These are phyloP conservation scores for Lepus americanus DNA, from an alignment of 2,113 vertebrate species.

Conservation along the genomic window DNA sequence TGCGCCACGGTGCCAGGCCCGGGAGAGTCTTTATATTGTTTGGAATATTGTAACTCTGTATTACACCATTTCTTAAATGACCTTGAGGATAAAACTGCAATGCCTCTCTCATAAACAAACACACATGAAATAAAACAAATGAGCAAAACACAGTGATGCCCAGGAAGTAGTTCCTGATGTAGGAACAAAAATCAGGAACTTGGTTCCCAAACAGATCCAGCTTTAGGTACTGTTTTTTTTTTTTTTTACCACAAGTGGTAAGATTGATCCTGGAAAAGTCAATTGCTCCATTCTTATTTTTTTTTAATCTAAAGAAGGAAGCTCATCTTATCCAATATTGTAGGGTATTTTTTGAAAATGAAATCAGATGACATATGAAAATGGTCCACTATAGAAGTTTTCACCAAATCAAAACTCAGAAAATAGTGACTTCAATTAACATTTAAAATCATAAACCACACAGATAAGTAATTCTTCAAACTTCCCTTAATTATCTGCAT, in stretches of 20 bases:
- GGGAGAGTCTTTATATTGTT: not conserved
- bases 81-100: not conserved
- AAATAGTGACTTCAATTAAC: slow-evolving; percentile 1
- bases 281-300: not conserved
- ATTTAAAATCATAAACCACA: slow-evolving; percentile 38
- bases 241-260: not conserved
- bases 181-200: not conserved
- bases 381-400: not conserved
- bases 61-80: slow-evolving; percentile 6
- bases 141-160: not conserved
- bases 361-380: slow-evolving; percentile 36
- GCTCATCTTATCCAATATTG: not conserved
- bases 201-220: too few relatives aligned
- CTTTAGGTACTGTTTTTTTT: not conserved
- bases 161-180: not conserved
- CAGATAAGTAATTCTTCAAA: not conserved
- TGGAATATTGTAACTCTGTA: not conserved
- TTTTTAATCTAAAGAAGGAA: not conserved
- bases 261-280: not conserved
- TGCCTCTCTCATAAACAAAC: not conserved
- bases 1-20: not conserved
- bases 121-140: not conserved
- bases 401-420: not conserved
- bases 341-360: not conserved
- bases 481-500: not conserved